These are phyloP conservation scores for Tyrophagus putrescentiae DNA, from an alignment of 1,140 invertebrate genomes.

Conservation along the genomic window DNA sequence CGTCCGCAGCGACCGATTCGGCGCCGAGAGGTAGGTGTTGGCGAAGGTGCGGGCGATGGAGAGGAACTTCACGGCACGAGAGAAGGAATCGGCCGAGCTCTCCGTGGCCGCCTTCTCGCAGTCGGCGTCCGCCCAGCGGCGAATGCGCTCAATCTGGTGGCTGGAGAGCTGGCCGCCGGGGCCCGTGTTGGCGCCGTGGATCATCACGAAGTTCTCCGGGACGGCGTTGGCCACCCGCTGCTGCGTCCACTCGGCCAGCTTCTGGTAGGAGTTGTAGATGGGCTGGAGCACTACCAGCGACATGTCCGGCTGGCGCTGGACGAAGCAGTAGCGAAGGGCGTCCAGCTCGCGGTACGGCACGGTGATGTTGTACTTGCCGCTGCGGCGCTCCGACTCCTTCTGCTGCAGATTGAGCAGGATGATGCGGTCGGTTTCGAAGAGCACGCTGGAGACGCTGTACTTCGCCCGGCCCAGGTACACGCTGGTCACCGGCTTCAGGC, in stretches of 20 bases:
- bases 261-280: slow-evolving; percentile 1
- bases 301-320: not conserved
- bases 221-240: not conserved
- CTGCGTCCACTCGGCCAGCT: not conserved
- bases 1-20: not conserved
- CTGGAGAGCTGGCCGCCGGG: not conserved
- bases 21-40: not conserved
- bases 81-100: no score
- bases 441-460: not conserved
- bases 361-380: slow-evolving; percentile 7
- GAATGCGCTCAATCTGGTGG: no score
- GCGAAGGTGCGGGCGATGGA: not conserved
- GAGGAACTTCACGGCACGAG: no score
- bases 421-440: not conserved
- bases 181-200: not conserved
- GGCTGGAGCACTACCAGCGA: slow-evolving; percentile 4
- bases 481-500: not conserved
- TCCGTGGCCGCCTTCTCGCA: no score
- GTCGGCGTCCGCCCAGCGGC: no score
- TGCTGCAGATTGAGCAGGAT: not conserved
- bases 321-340: not conserved
- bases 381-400: not conserved
- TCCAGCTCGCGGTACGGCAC: slow-evolving; percentile 11
- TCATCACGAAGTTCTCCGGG: slow-evolving; percentile 10
- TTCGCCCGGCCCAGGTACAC: slow-evolving; percentile 1